phyloP scores from a whole-genome alignment of 1,140 invertebrate species.

The Spodoptera frugiperda region DNA sequence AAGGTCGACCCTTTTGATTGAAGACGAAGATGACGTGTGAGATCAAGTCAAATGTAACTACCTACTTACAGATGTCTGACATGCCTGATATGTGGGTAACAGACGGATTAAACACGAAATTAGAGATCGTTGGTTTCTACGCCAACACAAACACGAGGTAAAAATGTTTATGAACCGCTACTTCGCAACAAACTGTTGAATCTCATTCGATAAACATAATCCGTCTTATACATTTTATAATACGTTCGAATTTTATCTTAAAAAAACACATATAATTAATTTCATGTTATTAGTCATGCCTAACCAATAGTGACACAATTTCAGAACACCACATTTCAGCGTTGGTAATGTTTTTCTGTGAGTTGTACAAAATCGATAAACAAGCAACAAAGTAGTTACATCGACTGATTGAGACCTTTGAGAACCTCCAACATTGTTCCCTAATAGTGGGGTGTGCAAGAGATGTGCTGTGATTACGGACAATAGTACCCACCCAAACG shows the following conservation, averaged over 20 bases:
- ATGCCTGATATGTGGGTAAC: constrained; percentile 9
- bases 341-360: no score
- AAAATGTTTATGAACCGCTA: not conserved
- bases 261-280: not conserved
- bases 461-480: constrained; percentile 29
- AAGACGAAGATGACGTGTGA: constrained; percentile 2
- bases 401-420: constrained; percentile 12
- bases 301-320: no score
- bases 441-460: constrained; percentile 14
- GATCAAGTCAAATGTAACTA: constrained; percentile 29
- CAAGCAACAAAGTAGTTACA: not conserved
- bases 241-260: not conserved
- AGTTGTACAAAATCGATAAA: no score
- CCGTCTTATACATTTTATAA: not conserved
- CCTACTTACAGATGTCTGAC: constrained; percentile 24
- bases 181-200: not conserved
- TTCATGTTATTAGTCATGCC: not conserved
- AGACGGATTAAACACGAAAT: constrained; percentile 35
- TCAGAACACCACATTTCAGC: no score
- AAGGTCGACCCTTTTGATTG: constrained; percentile 43
- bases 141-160: not conserved
- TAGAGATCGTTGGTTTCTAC: constrained; percentile 10
- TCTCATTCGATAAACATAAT: constrained; percentile 6
- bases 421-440: not conserved
- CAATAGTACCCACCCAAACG: constrained; percentile 12